Evolutionary conservation across 2,888 invertebrate genomes (phyloP).

Genomic region (Athalia cordata): DNA sequence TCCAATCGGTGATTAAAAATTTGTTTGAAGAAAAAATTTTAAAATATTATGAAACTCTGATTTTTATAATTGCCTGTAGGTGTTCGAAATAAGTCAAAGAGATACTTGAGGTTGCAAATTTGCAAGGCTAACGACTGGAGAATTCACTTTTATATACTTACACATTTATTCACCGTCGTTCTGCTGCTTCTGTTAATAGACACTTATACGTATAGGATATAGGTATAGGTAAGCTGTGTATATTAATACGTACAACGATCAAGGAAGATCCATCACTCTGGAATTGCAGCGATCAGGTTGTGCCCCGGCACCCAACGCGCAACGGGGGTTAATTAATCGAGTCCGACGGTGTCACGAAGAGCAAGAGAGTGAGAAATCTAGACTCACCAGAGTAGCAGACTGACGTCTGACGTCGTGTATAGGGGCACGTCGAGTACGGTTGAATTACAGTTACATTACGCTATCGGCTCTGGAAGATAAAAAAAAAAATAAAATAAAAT

Average conservation of each 20-base stretch:
- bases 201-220: no score
- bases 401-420: not conserved
- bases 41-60: no score
- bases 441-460: not conserved
- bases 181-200: no score
- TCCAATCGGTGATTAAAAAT: no score
- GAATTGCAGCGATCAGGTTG: not conserved
- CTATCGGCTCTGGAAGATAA: not conserved
- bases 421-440: not conserved
- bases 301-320: not conserved
- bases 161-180: no score
- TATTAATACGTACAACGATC: not conserved
- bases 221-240: no score
- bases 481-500: not conserved
- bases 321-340: not conserved
- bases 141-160: no score
- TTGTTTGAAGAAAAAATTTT: no score
- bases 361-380: not conserved
- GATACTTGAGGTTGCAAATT: no score
- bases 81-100: no score
- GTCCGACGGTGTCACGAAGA: not conserved
- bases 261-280: not conserved
- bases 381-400: not conserved
- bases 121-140: no score
- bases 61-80: no score